Percentiles rank a stretch among this genome's conserved stretches.
These are phyloP conservation scores for Glossophaga mutica DNA, from an alignment of 2,797 vertebrate genomes.

Conservation along the genomic window DNA sequence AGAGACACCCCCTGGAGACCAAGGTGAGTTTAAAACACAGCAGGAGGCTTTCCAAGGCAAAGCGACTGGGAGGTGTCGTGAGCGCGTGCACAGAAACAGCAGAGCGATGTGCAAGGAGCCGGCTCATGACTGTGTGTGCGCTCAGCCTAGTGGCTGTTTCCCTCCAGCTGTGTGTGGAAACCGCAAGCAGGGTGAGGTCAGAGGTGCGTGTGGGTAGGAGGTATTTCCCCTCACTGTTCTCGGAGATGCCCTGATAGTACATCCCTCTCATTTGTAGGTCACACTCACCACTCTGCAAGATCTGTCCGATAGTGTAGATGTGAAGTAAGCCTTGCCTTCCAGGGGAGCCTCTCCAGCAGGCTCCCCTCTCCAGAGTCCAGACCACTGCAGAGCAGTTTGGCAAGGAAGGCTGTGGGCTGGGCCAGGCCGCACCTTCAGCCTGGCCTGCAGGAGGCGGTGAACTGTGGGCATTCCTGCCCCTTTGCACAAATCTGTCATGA, in stretches of 20 bases:
- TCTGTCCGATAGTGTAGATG: not conserved
- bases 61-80: not conserved
- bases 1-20: not conserved
- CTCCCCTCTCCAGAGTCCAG: not conserved
- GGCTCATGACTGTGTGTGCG: rapidly evolving
- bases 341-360: rapidly evolving
- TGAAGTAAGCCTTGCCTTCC: not conserved
- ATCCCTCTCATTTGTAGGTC: not conserved
- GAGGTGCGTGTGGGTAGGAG: not conserved
- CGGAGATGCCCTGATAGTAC: not conserved
- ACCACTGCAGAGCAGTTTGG: not conserved
- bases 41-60: not conserved
- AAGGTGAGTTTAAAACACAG: not conserved
- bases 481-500: not conserved
- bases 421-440: not conserved
- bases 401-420: not conserved
- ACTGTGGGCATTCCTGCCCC: not conserved
- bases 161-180: not conserved
- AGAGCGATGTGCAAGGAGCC: not conserved
- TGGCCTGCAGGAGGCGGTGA: rapidly evolving
- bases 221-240: not conserved
- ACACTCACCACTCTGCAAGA: not conserved
- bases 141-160: not conserved
- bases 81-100: not conserved
- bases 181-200: not conserved